Conservation (phyloP, 2,888 invertebrate genomes). For the Rhamnusium bicolor region DNA sequence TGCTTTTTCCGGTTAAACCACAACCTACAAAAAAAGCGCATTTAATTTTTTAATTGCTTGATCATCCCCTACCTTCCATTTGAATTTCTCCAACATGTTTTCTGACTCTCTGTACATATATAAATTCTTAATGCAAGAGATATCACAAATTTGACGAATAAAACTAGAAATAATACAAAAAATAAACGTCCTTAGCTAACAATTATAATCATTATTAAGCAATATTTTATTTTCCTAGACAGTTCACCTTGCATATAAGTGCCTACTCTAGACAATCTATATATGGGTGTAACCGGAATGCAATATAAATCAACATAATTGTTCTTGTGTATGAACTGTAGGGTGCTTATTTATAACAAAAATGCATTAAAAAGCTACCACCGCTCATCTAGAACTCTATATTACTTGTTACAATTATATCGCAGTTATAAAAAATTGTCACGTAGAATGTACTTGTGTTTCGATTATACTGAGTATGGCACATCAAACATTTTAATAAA, state of each 20-base stretch:
- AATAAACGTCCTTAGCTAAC: too few relatives aligned
- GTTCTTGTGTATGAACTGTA: background rate
- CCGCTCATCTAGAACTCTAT: background rate
- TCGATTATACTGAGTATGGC: background rate
- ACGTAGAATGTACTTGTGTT: background rate
- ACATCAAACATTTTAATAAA: background rate
- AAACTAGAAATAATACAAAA: too few relatives aligned
- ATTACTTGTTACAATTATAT: too few relatives aligned
- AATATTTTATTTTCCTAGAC: background rate
- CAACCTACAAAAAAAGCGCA: too few relatives aligned
- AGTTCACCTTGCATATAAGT: slow-evolving; percentile 3
- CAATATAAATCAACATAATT: slow-evolving; percentile 32
- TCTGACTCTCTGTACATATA: too few relatives aligned
- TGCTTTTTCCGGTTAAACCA: too few relatives aligned
- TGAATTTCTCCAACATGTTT: too few relatives aligned
- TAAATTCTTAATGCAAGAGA: too few relatives aligned
- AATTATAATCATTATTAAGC: background rate
- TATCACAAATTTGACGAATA: too few relatives aligned
- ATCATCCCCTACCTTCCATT: too few relatives aligned
- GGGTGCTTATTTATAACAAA: background rate
- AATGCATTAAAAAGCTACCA: background rate
- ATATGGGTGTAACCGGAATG: slow-evolving; percentile 6
- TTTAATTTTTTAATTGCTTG: too few relatives aligned
- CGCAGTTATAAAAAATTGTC: background rate
- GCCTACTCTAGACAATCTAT: slow-evolving; percentile 8